Base-by-base conservation (phyloP, 2,797 vertebrate genomes). In the Sebastes vulpes region DNA sequence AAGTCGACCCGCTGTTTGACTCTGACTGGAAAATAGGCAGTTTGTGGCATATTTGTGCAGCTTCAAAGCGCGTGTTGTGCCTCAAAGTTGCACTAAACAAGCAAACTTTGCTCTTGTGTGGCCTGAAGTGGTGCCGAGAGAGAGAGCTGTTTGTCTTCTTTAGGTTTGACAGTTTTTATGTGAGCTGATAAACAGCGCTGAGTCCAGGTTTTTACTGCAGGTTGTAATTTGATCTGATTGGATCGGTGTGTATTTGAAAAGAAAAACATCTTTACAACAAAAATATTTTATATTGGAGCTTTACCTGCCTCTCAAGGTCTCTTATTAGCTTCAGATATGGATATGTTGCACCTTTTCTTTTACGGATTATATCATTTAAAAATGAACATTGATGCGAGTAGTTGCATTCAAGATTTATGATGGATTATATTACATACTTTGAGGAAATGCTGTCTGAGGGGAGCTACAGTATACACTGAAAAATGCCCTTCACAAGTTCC, bases 151-250 rank as follows among this genome's bases (percentile, higher is more conserved):
- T 63, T 64, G 69, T 52, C 12, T 38, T 6, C 77, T 65, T 50
- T 9, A 25, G 21, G 11, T 68, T 46, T 26, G 28, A 75, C 29
- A 50, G 53, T 31, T 38, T 61, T 32, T n/a, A 3, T 35, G 35
- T 29, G 25, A 42, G 23, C 21, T 52, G 46, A 25, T 46, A 57
- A 58, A 29, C 50, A 42, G 20, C 5, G 0, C 14, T 1, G 52
- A 32, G 65, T 72, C 35, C 53, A 66, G 54, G 60, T 77, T 77
- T 77, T 42, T 46, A 16, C 38, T 46, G 59, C 59, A 56, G 48
- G 29, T 53, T 74, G 59, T 68, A 53, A 73, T 77, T 82, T 64
- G 6, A 10, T 9, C 20, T 66, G 59, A 87, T 68, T 48, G 46
- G 61, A 66, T 57, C 1, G 0, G 16, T 60, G 20, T 9, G 3